phyloP scores from a whole-genome alignment of 2,797 vertebrate species.

The Paratrypauchen microcephalus region DNA sequence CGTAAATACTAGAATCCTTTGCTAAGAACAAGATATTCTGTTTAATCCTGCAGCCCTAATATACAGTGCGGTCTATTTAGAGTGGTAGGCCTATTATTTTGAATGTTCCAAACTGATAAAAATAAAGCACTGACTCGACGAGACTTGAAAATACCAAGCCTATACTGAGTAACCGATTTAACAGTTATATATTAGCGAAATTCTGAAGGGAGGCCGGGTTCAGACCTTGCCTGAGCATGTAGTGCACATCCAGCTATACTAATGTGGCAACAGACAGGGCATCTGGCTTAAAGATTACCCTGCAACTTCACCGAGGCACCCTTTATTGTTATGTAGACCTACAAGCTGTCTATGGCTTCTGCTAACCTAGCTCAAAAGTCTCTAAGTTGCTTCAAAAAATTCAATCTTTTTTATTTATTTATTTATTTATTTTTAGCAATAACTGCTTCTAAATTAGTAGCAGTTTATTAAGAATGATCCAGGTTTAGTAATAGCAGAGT shows the following conservation, averaged over 20 bases:
- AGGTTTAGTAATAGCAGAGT: no score
- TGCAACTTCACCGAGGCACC: no score
- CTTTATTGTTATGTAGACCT: no score
- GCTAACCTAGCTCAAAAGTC: background rate
- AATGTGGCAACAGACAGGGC: background rate
- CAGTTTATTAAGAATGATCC: no score
- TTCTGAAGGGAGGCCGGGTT: background rate
- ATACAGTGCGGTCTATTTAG: no score
- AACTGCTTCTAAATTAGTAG: no score
- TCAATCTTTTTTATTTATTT: background rate
- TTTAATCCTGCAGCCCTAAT: no score
- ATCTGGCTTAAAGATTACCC: background rate
- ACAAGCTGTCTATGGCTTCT: background rate
- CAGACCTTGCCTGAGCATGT: background rate
- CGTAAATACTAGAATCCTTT: no score
- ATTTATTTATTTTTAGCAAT: background rate
- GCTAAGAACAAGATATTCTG: no score
- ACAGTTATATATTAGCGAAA: constrained; percentile 1
- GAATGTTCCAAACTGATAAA: background rate
- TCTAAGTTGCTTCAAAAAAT: no score
- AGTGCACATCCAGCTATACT: background rate
- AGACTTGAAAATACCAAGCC: background rate
- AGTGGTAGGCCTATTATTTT: background rate
- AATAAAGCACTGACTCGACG: background rate
- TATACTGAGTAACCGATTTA: background rate